Conservation (phyloP, 2,797 vertebrate species). For the Propithecus perrieri region DNA sequence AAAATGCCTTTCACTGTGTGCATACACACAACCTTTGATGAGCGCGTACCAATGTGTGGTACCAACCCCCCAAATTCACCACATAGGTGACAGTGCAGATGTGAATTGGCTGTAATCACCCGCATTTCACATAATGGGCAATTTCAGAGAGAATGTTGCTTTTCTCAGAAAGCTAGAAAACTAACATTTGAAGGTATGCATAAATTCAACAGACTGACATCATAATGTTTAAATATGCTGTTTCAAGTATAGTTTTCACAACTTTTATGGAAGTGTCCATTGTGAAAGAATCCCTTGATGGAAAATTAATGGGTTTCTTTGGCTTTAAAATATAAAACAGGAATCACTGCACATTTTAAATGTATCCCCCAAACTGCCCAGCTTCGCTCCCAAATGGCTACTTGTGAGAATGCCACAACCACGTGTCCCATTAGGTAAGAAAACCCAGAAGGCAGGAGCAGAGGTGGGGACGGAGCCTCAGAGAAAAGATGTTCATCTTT, state of each 20-base stretch:
- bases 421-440: not conserved
- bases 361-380: not conserved
- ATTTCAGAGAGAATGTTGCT: conserved; percentile 63
- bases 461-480: not conserved
- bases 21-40: conserved; percentile 28
- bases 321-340: not conserved
- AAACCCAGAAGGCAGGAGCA: not conserved
- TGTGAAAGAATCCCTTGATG: conserved; percentile 17
- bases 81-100: not conserved
- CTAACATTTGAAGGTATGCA: conserved; percentile 35
- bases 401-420: not conserved
- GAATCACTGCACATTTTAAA: not conserved
- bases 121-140: conserved; percentile 39
- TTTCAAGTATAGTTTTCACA: conserved; percentile 34
- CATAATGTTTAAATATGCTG: conserved; percentile 6
- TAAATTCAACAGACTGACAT: conserved; percentile 35
- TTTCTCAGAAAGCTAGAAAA: conserved; percentile 35
- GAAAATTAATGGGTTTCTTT: conserved; percentile 15
- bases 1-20: conserved; percentile 17
- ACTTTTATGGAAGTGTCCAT: not conserved
- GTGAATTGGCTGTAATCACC: conserved; percentile 66
- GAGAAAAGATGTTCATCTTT: not conserved
- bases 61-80: not conserved
- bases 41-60: not conserved
- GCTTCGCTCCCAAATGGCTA: not conserved